Conservation (phyloP, 2,797 vertebrate genomes). For the Sardinella longiceps region DNA sequence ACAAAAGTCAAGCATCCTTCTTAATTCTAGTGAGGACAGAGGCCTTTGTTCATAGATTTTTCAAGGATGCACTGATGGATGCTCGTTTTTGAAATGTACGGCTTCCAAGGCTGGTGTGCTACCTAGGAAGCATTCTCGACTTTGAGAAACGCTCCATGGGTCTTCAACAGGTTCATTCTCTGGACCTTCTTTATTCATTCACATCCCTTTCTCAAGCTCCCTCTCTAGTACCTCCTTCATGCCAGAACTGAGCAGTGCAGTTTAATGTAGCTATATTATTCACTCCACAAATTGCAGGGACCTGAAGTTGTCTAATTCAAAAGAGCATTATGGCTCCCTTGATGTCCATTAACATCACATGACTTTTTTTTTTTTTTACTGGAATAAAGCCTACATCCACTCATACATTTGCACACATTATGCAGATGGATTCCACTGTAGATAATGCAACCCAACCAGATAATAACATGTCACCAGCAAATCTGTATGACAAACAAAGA, state of each 20-base stretch:
- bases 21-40: too few relatives aligned
- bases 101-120: too few relatives aligned
- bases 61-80: too few relatives aligned
- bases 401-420: background rate
- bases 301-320: background rate
- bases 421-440: background rate
- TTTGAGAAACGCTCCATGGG: too few relatives aligned
- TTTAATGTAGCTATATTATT: slow-evolving; percentile 2
- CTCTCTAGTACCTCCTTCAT: background rate
- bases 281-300: slow-evolving; percentile 12
- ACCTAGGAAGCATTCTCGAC: too few relatives aligned
- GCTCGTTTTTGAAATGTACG: too few relatives aligned
- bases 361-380: background rate
- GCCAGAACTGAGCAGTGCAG: slow-evolving; percentile 30
- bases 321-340: background rate
- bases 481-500: background rate
- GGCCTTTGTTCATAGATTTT: too few relatives aligned
- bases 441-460: too few relatives aligned
- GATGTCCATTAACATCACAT: background rate
- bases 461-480: background rate
- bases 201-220: background rate
- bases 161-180: background rate
- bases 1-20: too few relatives aligned
- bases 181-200: background rate
- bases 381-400: background rate